phyloP scores from a whole-genome alignment of 2,113 vertebrate species.

The Bos taurus region DNA sequence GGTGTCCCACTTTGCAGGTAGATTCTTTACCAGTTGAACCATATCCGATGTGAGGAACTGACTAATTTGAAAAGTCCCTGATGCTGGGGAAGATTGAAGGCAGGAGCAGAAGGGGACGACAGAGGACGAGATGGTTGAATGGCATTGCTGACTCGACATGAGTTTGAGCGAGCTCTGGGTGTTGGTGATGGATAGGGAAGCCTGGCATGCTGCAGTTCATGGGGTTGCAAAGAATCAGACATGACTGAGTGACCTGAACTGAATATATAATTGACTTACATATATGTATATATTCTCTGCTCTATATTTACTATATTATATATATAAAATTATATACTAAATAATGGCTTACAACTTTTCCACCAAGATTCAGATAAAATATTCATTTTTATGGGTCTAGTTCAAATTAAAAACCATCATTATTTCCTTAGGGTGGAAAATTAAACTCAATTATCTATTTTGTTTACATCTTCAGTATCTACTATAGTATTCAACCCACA shows the following conservation, averaged over 20 bases:
- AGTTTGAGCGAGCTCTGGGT: neutral
- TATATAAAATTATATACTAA: neutral
- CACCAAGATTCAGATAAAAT: neutral
- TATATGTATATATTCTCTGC: neutral
- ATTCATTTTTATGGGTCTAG: neutral
- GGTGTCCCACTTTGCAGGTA: neutral
- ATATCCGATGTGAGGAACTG: neutral
- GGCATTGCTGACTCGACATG: neutral
- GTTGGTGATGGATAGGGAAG: neutral
- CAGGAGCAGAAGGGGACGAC: neutral
- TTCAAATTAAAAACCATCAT: neutral
- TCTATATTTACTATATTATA: neutral
- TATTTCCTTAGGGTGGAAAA: neutral
- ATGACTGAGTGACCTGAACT: neutral
- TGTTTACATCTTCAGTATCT: neutral
- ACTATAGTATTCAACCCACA: neutral
- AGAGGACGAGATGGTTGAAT: neutral
- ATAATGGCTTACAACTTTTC: neutral
- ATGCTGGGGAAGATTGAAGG: neutral
- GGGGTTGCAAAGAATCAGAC: neutral
- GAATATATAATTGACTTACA: neutral
- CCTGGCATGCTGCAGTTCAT: neutral
- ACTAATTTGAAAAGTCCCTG: neutral
- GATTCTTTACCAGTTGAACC: neutral
- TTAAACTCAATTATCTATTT: neutral